Base-by-base conservation (phyloP, 2,888 invertebrate species). In the Euplexia lucipara region DNA sequence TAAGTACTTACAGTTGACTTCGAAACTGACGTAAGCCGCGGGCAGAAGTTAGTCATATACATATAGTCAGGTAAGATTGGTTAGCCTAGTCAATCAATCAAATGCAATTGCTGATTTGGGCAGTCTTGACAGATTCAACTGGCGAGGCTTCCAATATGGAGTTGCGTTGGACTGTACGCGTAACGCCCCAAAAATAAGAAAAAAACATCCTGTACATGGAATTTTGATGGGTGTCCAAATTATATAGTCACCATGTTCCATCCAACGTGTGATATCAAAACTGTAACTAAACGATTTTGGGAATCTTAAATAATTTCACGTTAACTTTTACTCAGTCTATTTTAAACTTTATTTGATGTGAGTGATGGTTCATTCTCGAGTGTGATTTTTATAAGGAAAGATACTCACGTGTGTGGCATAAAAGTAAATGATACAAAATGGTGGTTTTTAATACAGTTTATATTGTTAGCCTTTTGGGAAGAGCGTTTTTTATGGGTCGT, bases 241-340 rank as follows among this genome's bases (percentile, higher is more conserved):
- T 75, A 71, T 48, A 74, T n/a, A 47, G 59, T 44, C 52, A 51
- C 61, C 56, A 26, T 51, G 34, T 51, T 52, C 41, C 71, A 8
- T 47, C 44, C 53, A 59, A 64, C 61, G 78, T 79, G 75, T 69
- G 62, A 72, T 69, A 72, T 79, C n/a, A 72, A 74, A 70, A 81
- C 65, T 67, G 61, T 64, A 72, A 39, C 71, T 61, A 63, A 79
- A 79, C 66, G 70, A 65, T 81, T 82, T 69, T 68, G 54, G 75
- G 80, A 82, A 82, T 70, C 42, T 68, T 39, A 45, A 48, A 70
- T 79, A 79, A 79, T 69, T 73, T 51, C 42, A 35, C 18, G 22
- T 45, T 22, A 0, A 51, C 6, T 2, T 2, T 12, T 37, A 0
- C 7, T 1, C 0, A 41, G 44, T 9, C 3, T 8, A 67, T 26